These are phyloP conservation scores for Odontothrips loti DNA, from an alignment of 2,888 invertebrate genomes.

Conservation along the genomic window DNA sequence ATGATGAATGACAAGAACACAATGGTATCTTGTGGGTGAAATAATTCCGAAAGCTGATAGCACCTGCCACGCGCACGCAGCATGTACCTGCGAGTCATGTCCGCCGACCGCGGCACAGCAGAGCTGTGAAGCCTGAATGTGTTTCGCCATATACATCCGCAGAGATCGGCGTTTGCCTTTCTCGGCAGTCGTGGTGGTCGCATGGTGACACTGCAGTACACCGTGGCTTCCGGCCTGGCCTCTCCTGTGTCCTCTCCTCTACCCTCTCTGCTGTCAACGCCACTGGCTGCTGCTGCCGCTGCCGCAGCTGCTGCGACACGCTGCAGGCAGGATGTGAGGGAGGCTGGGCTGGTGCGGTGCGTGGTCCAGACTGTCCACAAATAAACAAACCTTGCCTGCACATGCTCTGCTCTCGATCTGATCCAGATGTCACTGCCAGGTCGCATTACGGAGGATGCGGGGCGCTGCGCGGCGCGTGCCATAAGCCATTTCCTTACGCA, in stretches of 20 bases:
- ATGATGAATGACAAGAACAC: too few relatives aligned
- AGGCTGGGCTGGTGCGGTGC: not conserved
- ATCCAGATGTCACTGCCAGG: slow-evolving; percentile 24
- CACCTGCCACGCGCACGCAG: too few relatives aligned
- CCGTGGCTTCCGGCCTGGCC: not conserved
- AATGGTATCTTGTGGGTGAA: too few relatives aligned
- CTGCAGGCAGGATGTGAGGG: slow-evolving; percentile 15
- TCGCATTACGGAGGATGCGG: not conserved
- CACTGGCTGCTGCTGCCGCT: not conserved
- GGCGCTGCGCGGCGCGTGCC: not conserved
- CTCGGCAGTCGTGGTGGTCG: too few relatives aligned
- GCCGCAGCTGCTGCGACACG: not conserved
- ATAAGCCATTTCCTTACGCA: slow-evolving; percentile 21
- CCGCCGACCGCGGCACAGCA: too few relatives aligned
- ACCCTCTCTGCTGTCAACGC: not conserved
- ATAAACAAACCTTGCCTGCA: slow-evolving; percentile 15
- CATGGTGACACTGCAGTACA: too few relatives aligned
- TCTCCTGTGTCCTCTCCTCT: not conserved
- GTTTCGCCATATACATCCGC: too few relatives aligned
- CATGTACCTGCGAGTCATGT: too few relatives aligned
- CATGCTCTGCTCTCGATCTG: slow-evolving; percentile 16
- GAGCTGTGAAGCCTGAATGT: too few relatives aligned
- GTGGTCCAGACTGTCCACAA: slow-evolving; percentile 24
- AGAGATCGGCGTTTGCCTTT: too few relatives aligned
- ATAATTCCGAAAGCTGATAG: too few relatives aligned